Percentiles rank a stretch among this genome's conserved stretches.
Conservation (phyloP, 2,888 invertebrate genomes). For the Dryocosmus kuriphilus region DNA sequence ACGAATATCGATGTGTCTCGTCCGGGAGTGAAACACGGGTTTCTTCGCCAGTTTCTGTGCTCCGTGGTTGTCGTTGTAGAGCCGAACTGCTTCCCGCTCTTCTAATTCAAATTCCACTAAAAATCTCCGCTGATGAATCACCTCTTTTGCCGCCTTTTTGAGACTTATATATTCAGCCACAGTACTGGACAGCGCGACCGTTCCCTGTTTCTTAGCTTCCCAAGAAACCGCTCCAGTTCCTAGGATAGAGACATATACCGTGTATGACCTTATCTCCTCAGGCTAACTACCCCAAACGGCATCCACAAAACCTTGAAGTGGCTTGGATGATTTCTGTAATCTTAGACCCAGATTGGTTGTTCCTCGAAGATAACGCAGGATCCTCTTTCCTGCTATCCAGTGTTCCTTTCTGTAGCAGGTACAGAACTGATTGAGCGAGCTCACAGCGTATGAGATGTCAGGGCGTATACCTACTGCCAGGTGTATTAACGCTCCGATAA, state of each 20-base stretch:
- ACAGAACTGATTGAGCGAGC: constrained; percentile 33
- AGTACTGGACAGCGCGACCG: no score
- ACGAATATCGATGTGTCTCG: not conserved
- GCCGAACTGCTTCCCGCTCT: no score
- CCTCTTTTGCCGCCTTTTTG: no score
- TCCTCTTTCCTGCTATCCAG: no score
- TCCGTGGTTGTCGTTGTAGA: not conserved
- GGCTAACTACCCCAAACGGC: no score
- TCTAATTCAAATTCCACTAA: not conserved
- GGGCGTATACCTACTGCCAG: constrained; percentile 47
- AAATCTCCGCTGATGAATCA: no score
- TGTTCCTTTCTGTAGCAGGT: no score
- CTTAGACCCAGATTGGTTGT: no score
- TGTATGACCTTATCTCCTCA: not conserved
- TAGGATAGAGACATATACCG: not conserved
- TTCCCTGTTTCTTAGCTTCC: no score
- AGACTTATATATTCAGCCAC: no score
- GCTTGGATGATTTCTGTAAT: not conserved
- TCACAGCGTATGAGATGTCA: constrained; percentile 44
- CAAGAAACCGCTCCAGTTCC: no score
- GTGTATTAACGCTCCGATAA: constrained; percentile 47
- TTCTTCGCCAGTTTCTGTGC: not conserved
- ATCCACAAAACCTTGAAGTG: not conserved
- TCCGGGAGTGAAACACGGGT: not conserved
- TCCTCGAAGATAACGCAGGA: no score